Evolutionary conservation across 2,797 vertebrate species (phyloP), one percentile per base, ranked within the genome.

Genomic region (Hybognathus amarus): DNA sequence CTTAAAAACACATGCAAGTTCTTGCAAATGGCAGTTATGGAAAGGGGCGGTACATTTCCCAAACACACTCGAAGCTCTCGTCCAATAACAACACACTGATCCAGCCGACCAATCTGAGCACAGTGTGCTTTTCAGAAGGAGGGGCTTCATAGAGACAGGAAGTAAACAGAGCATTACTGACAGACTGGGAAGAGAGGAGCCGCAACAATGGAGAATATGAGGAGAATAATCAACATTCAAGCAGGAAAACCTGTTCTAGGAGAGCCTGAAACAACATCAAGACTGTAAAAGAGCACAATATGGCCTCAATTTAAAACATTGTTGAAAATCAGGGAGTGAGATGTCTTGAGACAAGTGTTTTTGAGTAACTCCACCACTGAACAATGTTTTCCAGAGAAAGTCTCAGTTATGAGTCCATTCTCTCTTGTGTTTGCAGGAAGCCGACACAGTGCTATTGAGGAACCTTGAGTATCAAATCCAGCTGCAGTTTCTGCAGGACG

Each of bases 401-500:
- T 56, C 30, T 83, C 33, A 6, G 52, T 83, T 45, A 61, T 36
- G 6, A 82, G 17, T 73, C n/a, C 67, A n/a, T 61, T 67, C 52
- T 80, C 36, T 82, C 4, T 86, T 87, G 81, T 74, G 0, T 50
- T 91, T 91, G 54, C 87, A 99, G 98, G 97, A 98, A 90, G 97
- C 97, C 0, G 97, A 99, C 56, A 89, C 91, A 74, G 95, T 94
- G 74, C 92, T 99, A 78, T 87, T 99, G 45, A 94, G 90, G 85
- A 99, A 99, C 87, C 93, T 99, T 73, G 97, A 96, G 84, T 94
- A 95, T 77, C 97, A 99, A 92, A 97, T 98, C 0, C 95, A 98
- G 88, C 95, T 95, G 27, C 97, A 99, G 92, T 98, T 98, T 89
- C 93, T 99, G 83, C 97, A 98, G 90, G 98, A 99, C 5, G 97